Evolutionary conservation across 2,888 invertebrate species (phyloP).

Genomic region (Sinelater perroti): DNA sequence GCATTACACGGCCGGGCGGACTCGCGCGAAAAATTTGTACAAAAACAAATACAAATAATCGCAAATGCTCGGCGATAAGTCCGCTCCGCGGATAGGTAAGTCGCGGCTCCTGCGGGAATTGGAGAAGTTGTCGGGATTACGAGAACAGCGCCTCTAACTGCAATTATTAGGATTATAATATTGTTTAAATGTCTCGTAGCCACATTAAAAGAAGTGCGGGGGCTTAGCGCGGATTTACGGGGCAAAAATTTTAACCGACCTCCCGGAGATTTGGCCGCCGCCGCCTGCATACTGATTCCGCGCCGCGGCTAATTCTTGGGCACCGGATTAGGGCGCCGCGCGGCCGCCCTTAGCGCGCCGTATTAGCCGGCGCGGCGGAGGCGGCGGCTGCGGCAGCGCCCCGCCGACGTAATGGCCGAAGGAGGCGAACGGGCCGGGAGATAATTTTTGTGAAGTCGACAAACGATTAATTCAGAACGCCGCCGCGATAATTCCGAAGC

Average conservation of each 20-base stretch:
- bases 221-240: slow-evolving; percentile 37
- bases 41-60: too few species aligned
- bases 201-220: slow-evolving; percentile 55
- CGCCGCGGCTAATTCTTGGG: slow-evolving; percentile 29
- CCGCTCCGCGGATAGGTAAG: slow-evolving; percentile 28
- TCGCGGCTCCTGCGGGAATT: slow-evolving; percentile 34
- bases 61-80: slow-evolving; percentile 12
- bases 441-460: slow-evolving; percentile 45
- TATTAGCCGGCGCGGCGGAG: not conserved
- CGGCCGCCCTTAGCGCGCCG: slow-evolving; percentile 3
- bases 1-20: too few species aligned
- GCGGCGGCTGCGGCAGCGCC: not conserved
- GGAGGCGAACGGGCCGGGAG: slow-evolving; percentile 43
- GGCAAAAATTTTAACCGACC: slow-evolving; percentile 38
- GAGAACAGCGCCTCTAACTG: slow-evolving; percentile 52
- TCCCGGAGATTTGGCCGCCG: slow-evolving; percentile 29
- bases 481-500: slow-evolving; percentile 40
- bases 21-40: too few species aligned
- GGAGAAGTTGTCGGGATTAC: slow-evolving; percentile 43
- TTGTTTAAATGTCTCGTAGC: slow-evolving; percentile 59
- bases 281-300: slow-evolving; percentile 36
- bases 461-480: slow-evolving; percentile 43
- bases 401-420: slow-evolving; percentile 30
- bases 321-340: slow-evolving; percentile 19
- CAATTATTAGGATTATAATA: slow-evolving; percentile 63